These are phyloP conservation scores for Calameuta filiformis DNA, from an alignment of 2,888 invertebrate species.

Conservation along the genomic window DNA sequence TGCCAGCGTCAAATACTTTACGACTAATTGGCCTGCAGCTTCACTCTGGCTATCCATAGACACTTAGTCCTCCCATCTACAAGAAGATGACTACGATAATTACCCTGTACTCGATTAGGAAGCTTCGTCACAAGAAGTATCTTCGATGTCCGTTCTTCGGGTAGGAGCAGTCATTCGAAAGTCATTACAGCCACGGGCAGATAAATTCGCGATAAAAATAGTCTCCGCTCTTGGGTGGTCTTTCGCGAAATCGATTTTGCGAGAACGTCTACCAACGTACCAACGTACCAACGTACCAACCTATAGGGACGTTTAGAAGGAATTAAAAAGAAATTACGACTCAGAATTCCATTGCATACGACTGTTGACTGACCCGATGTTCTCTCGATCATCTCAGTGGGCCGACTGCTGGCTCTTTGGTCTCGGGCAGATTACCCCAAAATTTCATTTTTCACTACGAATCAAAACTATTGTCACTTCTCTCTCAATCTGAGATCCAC, in stretches of 20 bases:
- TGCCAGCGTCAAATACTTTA: background rate
- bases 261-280: background rate
- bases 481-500: background rate
- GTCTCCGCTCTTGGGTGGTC: background rate
- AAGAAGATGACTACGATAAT: background rate
- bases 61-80: background rate
- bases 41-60: background rate
- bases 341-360: background rate
- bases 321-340: background rate
- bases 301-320: background rate
- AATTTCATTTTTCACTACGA: background rate
- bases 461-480: background rate
- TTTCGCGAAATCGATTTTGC: slow-evolving; percentile 4
- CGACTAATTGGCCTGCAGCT: background rate
- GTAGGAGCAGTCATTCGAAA: background rate
- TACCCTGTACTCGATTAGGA: background rate
- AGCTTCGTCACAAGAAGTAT: background rate
- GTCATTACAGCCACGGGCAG: background rate
- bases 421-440: background rate
- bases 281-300: no score
- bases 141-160: background rate
- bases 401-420: background rate
- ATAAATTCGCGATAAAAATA: background rate
- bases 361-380: background rate
- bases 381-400: background rate